Evolutionary conservation across 2,888 invertebrate genomes (phyloP).

Genomic region (Opisthograptis luteolata): DNA sequence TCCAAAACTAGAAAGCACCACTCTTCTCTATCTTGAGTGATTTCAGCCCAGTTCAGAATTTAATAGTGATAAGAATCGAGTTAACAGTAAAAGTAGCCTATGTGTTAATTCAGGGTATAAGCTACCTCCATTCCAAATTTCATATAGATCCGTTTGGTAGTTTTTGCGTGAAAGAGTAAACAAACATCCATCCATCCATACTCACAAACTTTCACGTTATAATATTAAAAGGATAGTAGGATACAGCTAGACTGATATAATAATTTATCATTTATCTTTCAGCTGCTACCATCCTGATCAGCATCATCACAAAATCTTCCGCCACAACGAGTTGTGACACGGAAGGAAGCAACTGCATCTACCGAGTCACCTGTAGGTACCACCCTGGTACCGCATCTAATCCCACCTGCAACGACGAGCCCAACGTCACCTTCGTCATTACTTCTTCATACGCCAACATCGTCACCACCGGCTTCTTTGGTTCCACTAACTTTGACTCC

Average conservation of each 20-base stretch:
- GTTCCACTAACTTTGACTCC: slow-evolving; percentile 69
- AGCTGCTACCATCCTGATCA: slow-evolving; percentile 38
- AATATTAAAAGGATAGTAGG: too few relatives aligned
- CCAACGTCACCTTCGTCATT: slow-evolving; percentile 58
- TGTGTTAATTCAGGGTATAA: too few relatives aligned
- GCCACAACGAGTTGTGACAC: slow-evolving; percentile 45
- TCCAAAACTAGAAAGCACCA: too few relatives aligned
- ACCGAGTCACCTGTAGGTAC: slow-evolving; percentile 51
- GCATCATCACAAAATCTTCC: slow-evolving; percentile 20
- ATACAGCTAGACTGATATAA: too few relatives aligned
- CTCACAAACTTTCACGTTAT: too few relatives aligned
- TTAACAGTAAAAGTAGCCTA: too few relatives aligned
- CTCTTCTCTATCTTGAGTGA: too few relatives aligned
- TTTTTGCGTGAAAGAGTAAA: too few relatives aligned
- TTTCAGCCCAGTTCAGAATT: too few relatives aligned
- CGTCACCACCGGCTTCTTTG: slow-evolving; percentile 59
- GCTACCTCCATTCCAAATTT: too few relatives aligned
- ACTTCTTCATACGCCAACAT: slow-evolving; percentile 38
- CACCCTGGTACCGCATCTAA: slow-evolving; percentile 48
- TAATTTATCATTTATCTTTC: slow-evolving; percentile 29
- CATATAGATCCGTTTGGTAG: too few relatives aligned
- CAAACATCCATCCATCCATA: too few relatives aligned
- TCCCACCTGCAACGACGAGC: slow-evolving; percentile 49
- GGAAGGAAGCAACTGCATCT: slow-evolving; percentile 48
- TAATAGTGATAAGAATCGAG: neutral